Percentiles rank a stretch among this genome's conserved stretches.
phyloP scores from a whole-genome alignment of 2,888 invertebrate species.

The Nemotelus pantherinus region DNA sequence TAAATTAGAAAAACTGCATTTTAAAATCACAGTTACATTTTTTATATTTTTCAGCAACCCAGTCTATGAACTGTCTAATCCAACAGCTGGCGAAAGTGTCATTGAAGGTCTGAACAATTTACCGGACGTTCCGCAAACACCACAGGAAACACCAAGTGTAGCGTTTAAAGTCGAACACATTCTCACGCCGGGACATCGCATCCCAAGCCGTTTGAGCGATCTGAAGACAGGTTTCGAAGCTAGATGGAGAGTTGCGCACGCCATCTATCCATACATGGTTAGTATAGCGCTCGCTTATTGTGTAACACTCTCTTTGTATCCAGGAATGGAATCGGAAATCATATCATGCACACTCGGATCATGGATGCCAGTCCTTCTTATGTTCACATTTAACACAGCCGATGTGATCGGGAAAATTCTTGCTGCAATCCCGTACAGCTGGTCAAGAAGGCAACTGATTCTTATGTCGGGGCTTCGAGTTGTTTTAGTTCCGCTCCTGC shows the following conservation, averaged over 20 bases:
- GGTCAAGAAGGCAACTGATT: constrained; percentile 82
- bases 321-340: constrained; percentile 90
- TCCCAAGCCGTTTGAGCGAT: constrained; percentile 61
- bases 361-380: constrained; percentile 93
- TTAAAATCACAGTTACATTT: neutral
- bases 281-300: constrained; percentile 89
- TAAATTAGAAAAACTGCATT: neutral
- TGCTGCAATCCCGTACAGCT: constrained; percentile 82
- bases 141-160: constrained; percentile 60
- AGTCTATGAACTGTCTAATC: constrained; percentile 80
- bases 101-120: constrained; percentile 62
- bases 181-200: constrained; percentile 61
- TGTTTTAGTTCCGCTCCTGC: constrained; percentile 80
- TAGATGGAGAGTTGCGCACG: constrained; percentile 82
- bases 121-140: constrained; percentile 61
- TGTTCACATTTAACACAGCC: constrained; percentile 88
- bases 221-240: constrained; percentile 65
- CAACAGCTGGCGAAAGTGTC: constrained; percentile 67
- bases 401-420: constrained; percentile 88
- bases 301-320: constrained; percentile 88
- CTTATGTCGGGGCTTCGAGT: constrained; percentile 78
- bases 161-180: constrained; percentile 65
- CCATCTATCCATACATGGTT: constrained; percentile 90
- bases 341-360: constrained; percentile 82
- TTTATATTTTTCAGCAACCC: constrained; percentile 73